phyloP scores from a whole-genome alignment of 2,797 vertebrate species.

The Gobionotothen gibberifrons region DNA sequence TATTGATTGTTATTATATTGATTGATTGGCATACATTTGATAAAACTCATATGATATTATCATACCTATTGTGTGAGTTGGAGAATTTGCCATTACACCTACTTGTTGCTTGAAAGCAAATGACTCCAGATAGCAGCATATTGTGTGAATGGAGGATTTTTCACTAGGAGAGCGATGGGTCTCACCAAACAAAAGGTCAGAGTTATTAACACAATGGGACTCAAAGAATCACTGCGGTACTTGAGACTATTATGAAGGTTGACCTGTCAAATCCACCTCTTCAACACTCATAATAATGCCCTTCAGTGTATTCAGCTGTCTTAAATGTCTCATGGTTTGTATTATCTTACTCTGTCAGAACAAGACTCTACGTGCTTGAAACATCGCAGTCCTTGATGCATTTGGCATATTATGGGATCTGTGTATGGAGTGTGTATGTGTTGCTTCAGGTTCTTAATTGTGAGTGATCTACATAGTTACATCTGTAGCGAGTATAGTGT shows the following conservation, averaged over 20 bases:
- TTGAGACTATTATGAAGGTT: constrained; percentile 57
- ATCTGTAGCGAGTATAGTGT: constrained; percentile 12
- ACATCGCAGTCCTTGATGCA: not conserved
- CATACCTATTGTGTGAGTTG: not conserved
- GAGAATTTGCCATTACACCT: constrained; percentile 4
- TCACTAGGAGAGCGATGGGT: constrained; percentile 29
- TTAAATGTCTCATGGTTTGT: not conserved
- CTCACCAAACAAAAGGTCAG: constrained; percentile 53
- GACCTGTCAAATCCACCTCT: constrained; percentile 55
- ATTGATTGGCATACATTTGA: not conserved
- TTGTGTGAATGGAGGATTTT: constrained; percentile 27
- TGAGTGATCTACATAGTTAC: constrained; percentile 15
- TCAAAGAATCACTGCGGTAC: constrained; percentile 46
- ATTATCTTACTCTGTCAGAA: not conserved
- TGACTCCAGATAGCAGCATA: constrained; percentile 5
- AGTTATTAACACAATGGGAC: constrained; percentile 62
- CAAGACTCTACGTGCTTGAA: not conserved
- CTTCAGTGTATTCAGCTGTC: constrained; percentile 22
- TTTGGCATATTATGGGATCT: not conserved
- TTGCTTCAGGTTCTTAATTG: constrained; percentile 14
- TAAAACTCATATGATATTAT: not conserved
- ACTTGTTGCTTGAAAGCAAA: constrained; percentile 31
- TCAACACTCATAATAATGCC: constrained; percentile 30
- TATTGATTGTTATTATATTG: not conserved
- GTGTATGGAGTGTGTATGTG: constrained; percentile 13